These are phyloP conservation scores for Platycheirus albimanus DNA, from an alignment of 2,888 invertebrate genomes.

Conservation along the genomic window DNA sequence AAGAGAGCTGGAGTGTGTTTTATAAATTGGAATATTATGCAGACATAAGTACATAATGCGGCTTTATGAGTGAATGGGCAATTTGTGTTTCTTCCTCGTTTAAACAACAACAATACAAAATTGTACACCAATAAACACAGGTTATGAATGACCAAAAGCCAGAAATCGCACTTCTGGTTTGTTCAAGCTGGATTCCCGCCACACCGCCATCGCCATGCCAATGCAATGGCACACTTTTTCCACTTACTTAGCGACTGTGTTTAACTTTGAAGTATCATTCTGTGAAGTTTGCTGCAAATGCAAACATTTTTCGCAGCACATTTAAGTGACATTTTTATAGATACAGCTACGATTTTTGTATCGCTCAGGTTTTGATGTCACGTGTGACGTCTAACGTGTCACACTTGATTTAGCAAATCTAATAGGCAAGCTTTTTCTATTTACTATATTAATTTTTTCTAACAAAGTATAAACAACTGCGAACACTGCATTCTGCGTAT, in stretches of 20 bases:
- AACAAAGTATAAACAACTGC: too few relatives aligned
- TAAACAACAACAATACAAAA: conserved; percentile 24
- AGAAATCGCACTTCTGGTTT: conserved; percentile 39
- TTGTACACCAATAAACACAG: conserved; percentile 50
- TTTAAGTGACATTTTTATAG: neutral
- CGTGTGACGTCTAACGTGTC: too few relatives aligned
- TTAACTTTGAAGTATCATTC: conserved; percentile 42
- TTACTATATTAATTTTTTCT: too few relatives aligned
- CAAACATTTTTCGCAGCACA: conserved; percentile 16
- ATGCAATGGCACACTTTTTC: too few relatives aligned
- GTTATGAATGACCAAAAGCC: conserved; percentile 43
- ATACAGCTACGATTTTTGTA: too few relatives aligned
- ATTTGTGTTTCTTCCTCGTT: conserved; percentile 30
- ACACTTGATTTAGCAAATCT: too few relatives aligned
- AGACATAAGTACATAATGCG: conserved; percentile 49
- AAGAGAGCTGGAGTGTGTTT: too few relatives aligned
- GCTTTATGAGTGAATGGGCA: conserved; percentile 34
- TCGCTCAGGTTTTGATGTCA: too few relatives aligned
- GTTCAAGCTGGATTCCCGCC: conserved; percentile 2
- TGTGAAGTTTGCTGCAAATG: conserved; percentile 19
- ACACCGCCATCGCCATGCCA: too few relatives aligned
- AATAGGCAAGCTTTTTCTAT: too few relatives aligned
- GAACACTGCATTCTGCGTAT: too few relatives aligned
- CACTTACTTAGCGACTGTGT: conserved; percentile 2
- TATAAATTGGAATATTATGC: conserved; percentile 26